These are phyloP conservation scores for Cerastis leucographa DNA, from an alignment of 2,888 invertebrate species.

Conservation along the genomic window DNA sequence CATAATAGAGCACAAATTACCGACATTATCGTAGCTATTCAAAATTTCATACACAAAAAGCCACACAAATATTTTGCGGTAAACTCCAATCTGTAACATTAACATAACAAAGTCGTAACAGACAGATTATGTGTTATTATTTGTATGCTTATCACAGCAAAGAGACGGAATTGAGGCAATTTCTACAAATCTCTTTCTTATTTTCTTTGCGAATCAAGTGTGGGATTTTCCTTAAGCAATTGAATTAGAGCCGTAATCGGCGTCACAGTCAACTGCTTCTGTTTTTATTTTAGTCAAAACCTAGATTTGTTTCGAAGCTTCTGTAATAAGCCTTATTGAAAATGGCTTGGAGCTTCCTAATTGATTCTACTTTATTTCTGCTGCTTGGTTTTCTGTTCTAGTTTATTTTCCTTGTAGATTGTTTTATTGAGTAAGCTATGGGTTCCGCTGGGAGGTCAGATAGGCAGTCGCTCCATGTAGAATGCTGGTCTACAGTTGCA, in stretches of 20 bases:
- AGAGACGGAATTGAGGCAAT: slow-evolving; percentile 62
- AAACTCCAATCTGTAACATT: slow-evolving; percentile 57
- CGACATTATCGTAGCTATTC: slow-evolving; percentile 27
- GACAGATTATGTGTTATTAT: slow-evolving; percentile 63
- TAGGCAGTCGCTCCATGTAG: too few species aligned
- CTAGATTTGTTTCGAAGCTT: slow-evolving; percentile 32
- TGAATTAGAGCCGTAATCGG: slow-evolving; percentile 61
- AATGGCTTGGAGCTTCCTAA: slow-evolving; percentile 30
- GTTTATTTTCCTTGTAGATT: not conserved
- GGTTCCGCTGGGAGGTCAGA: too few species aligned
- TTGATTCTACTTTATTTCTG: slow-evolving; percentile 13
- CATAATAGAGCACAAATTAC: slow-evolving; percentile 18
- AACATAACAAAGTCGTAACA: slow-evolving; percentile 62
- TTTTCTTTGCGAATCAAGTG: slow-evolving; percentile 59
- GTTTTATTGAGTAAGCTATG: not conserved
- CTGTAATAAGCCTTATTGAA: slow-evolving; percentile 27
- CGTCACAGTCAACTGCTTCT: slow-evolving; percentile 55
- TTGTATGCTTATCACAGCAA: slow-evolving; percentile 59
- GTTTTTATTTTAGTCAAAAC: slow-evolving; percentile 50
- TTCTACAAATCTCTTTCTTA: slow-evolving; percentile 64
- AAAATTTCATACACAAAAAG: slow-evolving; percentile 33
- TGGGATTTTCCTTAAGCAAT: slow-evolving; percentile 63
- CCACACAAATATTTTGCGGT: slow-evolving; percentile 52
- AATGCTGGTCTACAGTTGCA: too few species aligned
- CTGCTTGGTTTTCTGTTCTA: not conserved